These are phyloP conservation scores for Podarcis siculus DNA, from an alignment of 2,797 vertebrate species.

Conservation along the genomic window DNA sequence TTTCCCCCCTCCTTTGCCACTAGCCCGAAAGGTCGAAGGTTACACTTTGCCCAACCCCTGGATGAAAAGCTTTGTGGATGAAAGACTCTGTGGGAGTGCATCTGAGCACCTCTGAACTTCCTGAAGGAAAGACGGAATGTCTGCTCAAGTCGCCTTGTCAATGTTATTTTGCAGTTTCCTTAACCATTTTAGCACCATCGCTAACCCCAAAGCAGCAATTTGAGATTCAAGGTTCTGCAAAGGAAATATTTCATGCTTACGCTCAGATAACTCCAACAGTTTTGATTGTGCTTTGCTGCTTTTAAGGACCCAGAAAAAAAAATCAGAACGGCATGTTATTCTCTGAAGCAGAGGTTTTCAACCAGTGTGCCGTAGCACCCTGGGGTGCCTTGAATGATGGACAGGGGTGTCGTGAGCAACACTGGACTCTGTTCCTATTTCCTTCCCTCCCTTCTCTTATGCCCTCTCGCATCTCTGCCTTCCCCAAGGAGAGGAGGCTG, in stretches of 20 bases:
- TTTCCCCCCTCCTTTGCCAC: too few species aligned
- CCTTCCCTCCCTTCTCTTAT: too few species aligned
- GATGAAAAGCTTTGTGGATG: not conserved
- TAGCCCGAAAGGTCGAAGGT: too few species aligned
- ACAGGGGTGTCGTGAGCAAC: fast-evolving
- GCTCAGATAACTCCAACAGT: not conserved
- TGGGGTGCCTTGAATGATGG: too few species aligned
- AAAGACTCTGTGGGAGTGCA: not conserved
- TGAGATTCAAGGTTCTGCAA: not conserved
- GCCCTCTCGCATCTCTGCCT: too few species aligned
- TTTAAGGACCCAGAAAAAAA: not conserved
- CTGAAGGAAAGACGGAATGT: not conserved
- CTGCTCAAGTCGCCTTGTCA: not conserved
- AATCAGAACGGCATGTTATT: not conserved
- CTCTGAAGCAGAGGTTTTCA: not conserved
- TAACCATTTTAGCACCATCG: not conserved
- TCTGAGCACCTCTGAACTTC: not conserved
- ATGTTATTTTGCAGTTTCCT: not conserved
- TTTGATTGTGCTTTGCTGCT: not conserved
- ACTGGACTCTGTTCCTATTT: too few species aligned
- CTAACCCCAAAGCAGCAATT: not conserved
- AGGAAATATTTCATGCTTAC: not conserved
- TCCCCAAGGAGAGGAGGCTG: too few species aligned
- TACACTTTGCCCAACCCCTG: too few species aligned
- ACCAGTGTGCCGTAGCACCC: too few species aligned